Conservation (phyloP, 2,888 invertebrate genomes). For the Timandra comae region DNA sequence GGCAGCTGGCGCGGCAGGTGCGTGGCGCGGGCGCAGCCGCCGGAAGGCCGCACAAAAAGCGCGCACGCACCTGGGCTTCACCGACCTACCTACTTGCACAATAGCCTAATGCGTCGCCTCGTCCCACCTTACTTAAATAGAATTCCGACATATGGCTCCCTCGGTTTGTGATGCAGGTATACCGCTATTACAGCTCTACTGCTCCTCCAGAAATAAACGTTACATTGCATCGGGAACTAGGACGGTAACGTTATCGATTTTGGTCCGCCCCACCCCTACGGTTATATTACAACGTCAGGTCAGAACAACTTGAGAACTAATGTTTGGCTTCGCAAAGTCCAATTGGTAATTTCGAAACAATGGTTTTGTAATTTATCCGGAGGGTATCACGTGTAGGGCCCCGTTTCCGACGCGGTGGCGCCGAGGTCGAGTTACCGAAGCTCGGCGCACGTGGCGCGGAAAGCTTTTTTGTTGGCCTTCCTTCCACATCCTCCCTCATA, state of each 20-base stretch:
- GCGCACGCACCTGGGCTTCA: conserved; percentile 64
- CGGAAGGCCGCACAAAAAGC: conserved; percentile 72
- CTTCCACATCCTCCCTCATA: conserved; percentile 39
- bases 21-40: conserved; percentile 58
- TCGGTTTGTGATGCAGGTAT: conserved; percentile 9
- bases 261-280: conserved; percentile 4
- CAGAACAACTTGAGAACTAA: conserved; percentile 3
- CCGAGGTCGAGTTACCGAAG: conserved; percentile 47
- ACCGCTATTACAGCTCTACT: too few species aligned
- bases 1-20: conserved; percentile 24
- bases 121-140: conserved; percentile 37
- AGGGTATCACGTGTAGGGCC: conserved; percentile 34
- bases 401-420: conserved; percentile 56
- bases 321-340: conserved; percentile 15
- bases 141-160: conserved; percentile 49
- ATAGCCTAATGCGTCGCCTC: conserved; percentile 40
- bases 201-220: too few species aligned
- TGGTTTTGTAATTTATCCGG: conserved; percentile 21
- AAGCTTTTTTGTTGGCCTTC: conserved; percentile 48
- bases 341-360: conserved; percentile 9
- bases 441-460: conserved; percentile 52
- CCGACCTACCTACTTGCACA: conserved; percentile 59
- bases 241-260: conserved; percentile 10
- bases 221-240: too few species aligned
- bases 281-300: conserved; percentile 6